Evolutionary conservation across 2,113 vertebrate species (phyloP).

Genomic region (Recurvirostra avosetta): DNA sequence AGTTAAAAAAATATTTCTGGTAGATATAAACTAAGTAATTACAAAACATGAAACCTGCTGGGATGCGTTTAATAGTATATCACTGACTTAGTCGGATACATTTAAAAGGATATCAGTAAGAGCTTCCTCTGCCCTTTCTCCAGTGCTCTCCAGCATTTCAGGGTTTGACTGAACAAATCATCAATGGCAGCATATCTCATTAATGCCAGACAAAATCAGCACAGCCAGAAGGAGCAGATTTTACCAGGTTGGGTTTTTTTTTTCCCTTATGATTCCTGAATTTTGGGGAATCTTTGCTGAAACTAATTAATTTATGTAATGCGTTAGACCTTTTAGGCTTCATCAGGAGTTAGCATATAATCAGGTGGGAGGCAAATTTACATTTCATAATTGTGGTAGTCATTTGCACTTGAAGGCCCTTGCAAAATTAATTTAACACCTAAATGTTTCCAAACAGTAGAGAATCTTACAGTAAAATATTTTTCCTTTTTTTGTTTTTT

Average conservation of each 20-base stretch:
- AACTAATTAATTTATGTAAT: not conserved
- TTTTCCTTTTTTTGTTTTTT: not conserved
- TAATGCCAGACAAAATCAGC: not conserved
- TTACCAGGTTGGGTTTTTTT: not conserved
- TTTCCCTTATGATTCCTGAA: not conserved
- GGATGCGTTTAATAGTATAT: not conserved
- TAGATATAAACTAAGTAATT: not conserved
- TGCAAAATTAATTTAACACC: not conserved
- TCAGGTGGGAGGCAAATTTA: not conserved
- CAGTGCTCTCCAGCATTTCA: not conserved
- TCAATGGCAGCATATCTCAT: not conserved
- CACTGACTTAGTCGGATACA: not conserved
- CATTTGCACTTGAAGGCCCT: not conserved
- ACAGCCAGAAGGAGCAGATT: not conserved
- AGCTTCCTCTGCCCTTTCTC: not conserved
- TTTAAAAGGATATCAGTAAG: not conserved
- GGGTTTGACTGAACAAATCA: not conserved
- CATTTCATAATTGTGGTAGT: not conserved
- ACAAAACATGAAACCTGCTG: not conserved
- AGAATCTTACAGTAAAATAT: not conserved
- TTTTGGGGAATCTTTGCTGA: not conserved
- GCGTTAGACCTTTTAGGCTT: not conserved
- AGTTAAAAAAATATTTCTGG: not conserved
- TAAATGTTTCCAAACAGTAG: not conserved
- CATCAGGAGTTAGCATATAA: not conserved